Percentiles rank a stretch among this genome's conserved stretches.
These are phyloP conservation scores for Atta cephalotes DNA, from an alignment of 1,140 invertebrate species.

Conservation along the genomic window DNA sequence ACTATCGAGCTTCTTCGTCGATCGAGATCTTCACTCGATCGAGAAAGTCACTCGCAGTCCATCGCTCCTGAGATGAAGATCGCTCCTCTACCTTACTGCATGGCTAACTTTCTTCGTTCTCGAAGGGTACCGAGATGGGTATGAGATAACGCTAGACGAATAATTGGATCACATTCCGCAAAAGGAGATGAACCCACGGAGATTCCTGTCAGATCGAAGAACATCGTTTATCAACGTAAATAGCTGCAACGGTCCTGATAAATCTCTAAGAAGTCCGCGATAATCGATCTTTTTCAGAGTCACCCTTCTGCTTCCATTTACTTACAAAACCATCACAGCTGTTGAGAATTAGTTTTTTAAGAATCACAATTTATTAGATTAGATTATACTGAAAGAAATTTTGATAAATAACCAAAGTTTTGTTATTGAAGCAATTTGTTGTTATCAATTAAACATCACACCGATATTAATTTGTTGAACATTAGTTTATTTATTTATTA, in stretches of 20 bases:
- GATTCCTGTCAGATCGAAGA: slow-evolving; percentile 50
- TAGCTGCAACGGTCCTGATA: slow-evolving; percentile 49
- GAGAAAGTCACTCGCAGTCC: slow-evolving; percentile 35
- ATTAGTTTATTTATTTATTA: too few relatives aligned
- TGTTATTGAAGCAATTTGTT: too few relatives aligned
- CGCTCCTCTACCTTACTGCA: slow-evolving; percentile 43
- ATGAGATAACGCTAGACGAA: slow-evolving; percentile 52
- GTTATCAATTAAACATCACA: too few relatives aligned
- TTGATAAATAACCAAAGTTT: too few relatives aligned
- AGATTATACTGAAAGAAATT: too few relatives aligned
- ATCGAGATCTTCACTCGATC: slow-evolving; percentile 43
- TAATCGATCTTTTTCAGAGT: slow-evolving; percentile 33
- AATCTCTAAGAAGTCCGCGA: slow-evolving; percentile 36
- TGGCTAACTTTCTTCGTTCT: slow-evolving; percentile 44
- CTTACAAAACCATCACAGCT: background rate
- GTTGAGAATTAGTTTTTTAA: background rate
- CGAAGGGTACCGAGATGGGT: slow-evolving; percentile 34
- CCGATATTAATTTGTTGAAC: too few relatives aligned
- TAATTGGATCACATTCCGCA: slow-evolving; percentile 60
- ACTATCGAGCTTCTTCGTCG: slow-evolving; percentile 6
- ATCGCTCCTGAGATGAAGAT: slow-evolving; percentile 36
- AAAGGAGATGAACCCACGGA: slow-evolving; percentile 40
- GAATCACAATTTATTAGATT: slow-evolving; percentile 2
- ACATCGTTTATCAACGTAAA: slow-evolving; percentile 57
- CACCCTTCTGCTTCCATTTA: background rate